Evolutionary conservation across 2,888 invertebrate species (phyloP), one percentile per base, ranked within the genome.

Genomic region (Cabera pusaria): DNA sequence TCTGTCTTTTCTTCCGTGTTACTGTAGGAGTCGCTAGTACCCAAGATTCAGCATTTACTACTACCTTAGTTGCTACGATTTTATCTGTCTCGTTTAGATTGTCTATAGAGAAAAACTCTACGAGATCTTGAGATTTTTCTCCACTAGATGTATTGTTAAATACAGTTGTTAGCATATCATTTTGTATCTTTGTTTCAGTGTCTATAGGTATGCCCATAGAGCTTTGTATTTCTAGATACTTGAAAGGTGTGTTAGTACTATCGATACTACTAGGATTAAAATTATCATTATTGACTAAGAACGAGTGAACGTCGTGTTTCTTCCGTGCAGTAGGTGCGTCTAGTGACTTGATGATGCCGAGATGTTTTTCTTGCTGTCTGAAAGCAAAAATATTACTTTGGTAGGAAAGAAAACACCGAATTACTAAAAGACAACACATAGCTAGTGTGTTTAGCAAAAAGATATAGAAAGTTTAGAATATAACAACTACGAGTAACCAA

Each of bases 331-430:
- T 74, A 4, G 83, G 81, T 27, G 88, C 81, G 37, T 88, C 83
- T 64, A 86, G 69, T 54, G 90, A 75, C 65, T 90, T 82, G 10
- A 91, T 90, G 40, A 95, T 93, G 4, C 96, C 96, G 31, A 96
- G 90, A 70, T 96, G 96, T 37, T 91, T 90, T 64, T 95, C 94
- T 80, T 96, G 96, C 67, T 96, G 96, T 56, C 94, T 94, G 77
- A 14, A 81, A 74, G 6, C 34, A 42, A 39, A 22, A 38, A 35
- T 24, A 41, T 42, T 54, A n/a, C n/a, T n/a, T n/a, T n/a, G n/a
- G n/a, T n/a, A n/a, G n/a, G n/a, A n/a, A n/a, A n/a, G n/a, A n/a
- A n/a, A n/a, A n/a, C n/a, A n/a, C n/a, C n/a, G n/a, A n/a, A n/a
- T n/a, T n/a, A n/a, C n/a, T n/a, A n/a, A n/a, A n/a, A n/a, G n/a